Conservation (phyloP, 35 echinoderm and acorn worm genomes). For the Hemicentrotus pulcherrimus region DNA sequence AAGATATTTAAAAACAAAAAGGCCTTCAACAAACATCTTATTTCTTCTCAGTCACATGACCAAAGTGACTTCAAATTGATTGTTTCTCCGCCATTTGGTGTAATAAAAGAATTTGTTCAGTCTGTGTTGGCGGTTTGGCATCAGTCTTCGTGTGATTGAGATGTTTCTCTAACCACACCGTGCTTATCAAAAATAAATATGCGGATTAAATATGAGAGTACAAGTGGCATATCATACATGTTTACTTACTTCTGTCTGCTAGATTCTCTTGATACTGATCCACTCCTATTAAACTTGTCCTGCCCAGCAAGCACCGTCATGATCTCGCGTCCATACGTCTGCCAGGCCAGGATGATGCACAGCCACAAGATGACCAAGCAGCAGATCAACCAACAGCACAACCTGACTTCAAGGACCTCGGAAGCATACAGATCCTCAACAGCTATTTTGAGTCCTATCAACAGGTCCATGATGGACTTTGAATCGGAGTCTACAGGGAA, state of each 20-base stretch:
- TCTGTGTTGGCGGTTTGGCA: too few relatives aligned
- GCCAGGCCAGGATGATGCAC: constrained; percentile 67
- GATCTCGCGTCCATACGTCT: constrained; percentile 70
- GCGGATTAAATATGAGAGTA: too few relatives aligned
- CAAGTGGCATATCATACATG: background rate
- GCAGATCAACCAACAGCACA: constrained; percentile 66
- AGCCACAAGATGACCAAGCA: constrained; percentile 35
- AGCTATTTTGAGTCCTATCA: background rate
- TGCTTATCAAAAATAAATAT: too few relatives aligned
- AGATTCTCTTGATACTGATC: background rate
- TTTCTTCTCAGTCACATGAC: too few relatives aligned
- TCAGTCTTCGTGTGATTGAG: too few relatives aligned
- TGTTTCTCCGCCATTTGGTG: too few relatives aligned
- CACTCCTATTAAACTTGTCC: background rate
- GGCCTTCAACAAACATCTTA: too few relatives aligned
- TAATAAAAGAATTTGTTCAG: too few relatives aligned
- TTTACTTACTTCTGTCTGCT: constrained; percentile 33
- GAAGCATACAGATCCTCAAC: constrained; percentile 50
- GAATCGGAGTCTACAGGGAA: background rate
- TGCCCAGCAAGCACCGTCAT: constrained; percentile 7
- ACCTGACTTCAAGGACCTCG: constrained; percentile 62
- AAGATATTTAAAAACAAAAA: too few relatives aligned
- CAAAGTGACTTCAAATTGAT: too few relatives aligned
- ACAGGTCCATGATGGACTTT: background rate
- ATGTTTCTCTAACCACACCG: too few relatives aligned